Conservation (phyloP, 2,797 vertebrate species). For the Dendrocincla tyrannina region DNA sequence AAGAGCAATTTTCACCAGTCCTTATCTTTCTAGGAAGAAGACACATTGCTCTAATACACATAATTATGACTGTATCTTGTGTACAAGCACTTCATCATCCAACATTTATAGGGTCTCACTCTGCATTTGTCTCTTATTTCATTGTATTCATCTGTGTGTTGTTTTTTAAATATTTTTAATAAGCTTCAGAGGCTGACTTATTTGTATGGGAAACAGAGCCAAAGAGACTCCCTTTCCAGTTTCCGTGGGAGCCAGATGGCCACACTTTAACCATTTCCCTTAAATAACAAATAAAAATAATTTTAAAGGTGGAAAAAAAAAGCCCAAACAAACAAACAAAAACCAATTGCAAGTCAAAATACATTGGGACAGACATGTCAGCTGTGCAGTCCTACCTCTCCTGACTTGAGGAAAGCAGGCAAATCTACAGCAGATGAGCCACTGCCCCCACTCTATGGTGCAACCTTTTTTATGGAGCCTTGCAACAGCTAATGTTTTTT, state of each 20-base stretch:
- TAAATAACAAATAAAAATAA: not conserved
- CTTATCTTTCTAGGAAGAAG: not conserved
- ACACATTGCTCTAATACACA: accelerated
- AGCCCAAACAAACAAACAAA: not conserved
- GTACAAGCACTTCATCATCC: not conserved
- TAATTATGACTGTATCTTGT: not conserved
- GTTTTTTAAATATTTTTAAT: not conserved
- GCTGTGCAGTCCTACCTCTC: not conserved
- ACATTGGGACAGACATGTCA: not conserved
- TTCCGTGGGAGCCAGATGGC: not conserved
- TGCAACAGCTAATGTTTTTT: not conserved
- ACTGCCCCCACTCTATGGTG: not conserved
- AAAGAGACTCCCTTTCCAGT: not conserved
- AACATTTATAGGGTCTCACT: not conserved
- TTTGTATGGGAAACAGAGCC: not conserved
- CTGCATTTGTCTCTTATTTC: not conserved
- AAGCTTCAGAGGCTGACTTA: not conserved
- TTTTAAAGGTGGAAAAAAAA: not conserved
- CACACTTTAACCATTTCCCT: not conserved
- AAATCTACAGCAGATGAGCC: not conserved
- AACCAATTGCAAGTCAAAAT: not conserved
- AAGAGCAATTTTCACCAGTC: not conserved
- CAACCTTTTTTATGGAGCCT: not conserved
- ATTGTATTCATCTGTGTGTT: not conserved
- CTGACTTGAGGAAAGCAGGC: not conserved